These are phyloP conservation scores for Drosophila punjabiensis DNA, from an alignment of 1,140 invertebrate species.

Conservation along the genomic window DNA sequence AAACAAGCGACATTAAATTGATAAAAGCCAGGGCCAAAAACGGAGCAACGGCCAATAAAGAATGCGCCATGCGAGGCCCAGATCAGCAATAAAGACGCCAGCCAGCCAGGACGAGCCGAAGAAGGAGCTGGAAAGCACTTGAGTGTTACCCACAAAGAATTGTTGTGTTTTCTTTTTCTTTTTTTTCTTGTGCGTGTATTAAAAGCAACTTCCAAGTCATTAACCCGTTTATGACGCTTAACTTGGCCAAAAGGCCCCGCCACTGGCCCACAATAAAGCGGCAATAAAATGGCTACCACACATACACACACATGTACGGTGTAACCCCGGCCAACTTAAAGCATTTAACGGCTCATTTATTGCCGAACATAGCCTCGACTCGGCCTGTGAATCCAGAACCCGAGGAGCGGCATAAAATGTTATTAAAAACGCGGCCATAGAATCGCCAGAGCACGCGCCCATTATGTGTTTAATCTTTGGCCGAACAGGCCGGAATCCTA, in stretches of 20 bases:
- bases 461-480: no score
- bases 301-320: no score
- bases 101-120: conserved; percentile 19
- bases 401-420: no score
- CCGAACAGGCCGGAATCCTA: no score
- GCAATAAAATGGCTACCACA: no score
- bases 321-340: no score
- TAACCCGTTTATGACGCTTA: conserved; percentile 82
- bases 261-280: no score
- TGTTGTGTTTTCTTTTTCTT: conserved; percentile 25
- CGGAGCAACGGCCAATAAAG: conserved; percentile 32
- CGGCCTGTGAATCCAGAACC: no score
- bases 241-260: conserved; percentile 64
- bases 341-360: no score
- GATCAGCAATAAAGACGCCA: conserved; percentile 46
- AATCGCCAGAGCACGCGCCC: no score
- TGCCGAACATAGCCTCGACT: no score
- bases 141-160: conserved; percentile 30
- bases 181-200: conserved; percentile 53
- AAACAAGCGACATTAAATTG: conserved; percentile 70
- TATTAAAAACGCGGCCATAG: no score
- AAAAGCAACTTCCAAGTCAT: conserved; percentile 82
- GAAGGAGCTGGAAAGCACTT: conserved; percentile 41
- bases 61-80: conserved; percentile 43
- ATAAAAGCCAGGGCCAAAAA: conserved; percentile 40